Base-by-base conservation (phyloP, 2,888 invertebrate genomes). In the Dicranocentrus wangi region DNA sequence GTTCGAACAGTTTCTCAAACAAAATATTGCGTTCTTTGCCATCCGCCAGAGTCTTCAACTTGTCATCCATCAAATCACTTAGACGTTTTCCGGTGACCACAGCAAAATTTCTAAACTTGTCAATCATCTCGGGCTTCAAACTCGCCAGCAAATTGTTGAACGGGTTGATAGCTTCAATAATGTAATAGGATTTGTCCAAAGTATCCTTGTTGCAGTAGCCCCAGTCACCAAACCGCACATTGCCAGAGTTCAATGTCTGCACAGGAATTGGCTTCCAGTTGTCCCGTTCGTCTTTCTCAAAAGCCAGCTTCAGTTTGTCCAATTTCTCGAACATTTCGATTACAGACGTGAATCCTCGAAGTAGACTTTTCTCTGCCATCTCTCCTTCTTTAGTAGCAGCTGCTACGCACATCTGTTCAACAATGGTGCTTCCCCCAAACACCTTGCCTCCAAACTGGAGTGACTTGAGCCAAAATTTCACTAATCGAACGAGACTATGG, bases 131-230 rank as follows among this genome's bases (percentile, higher is more conserved):
- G 2, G 65, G 15, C 17, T 43, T n/a, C 27, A 19, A 19, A 5
- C n/a, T 17, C 0, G 21, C 0, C 25, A 75, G 19, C 7, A 65
- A 55, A 39, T 75, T 55, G 19, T 55, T 32, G 17, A n/a, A 55
- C 17, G 65, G 65, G 43, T 75, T 75, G 1, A 66, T 55, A 7
- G 75, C 65, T n/a, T 75, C 75, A 0, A 75, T 17, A 2, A 75
- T 53, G 10, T 63, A 75, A n/a, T 47, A 47, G n/a, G 10, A 3
- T 10, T n/a, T 10, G 5, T 47, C 10, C 10, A 47, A n/a, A 27
- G 51, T 32, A 2, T 39, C 19, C 0, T 28, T 17, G 15, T 42
- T 55, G 1, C 51, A 28, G n/a, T 55, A 39, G 3, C 21, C 39
- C 13, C 61, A 32, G 28, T 8, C 15, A 15, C 3, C n/a, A 10